Conservation (phyloP, 2,888 invertebrate species). For the Gibbula magus region DNA sequence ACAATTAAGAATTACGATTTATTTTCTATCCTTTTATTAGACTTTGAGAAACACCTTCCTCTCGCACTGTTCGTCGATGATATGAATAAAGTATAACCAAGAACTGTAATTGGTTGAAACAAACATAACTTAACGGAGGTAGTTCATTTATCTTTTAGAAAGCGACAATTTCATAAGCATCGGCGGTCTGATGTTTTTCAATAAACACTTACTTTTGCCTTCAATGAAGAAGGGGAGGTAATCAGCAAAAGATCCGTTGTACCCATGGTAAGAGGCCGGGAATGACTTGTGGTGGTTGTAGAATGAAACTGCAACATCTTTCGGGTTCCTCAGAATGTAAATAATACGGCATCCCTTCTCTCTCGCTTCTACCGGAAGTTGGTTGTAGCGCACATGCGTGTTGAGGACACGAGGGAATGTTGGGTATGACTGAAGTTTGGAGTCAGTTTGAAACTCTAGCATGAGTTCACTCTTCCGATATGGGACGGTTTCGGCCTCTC, state of each 20-base stretch:
- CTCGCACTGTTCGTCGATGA: no score
- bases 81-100: no score
- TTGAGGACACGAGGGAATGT: neutral
- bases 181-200: no score
- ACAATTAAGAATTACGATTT: no score
- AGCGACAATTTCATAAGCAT: no score
- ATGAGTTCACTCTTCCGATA: neutral
- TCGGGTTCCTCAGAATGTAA: constrained; percentile 34
- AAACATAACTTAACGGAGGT: no score
- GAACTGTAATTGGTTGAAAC: no score
- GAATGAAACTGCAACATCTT: constrained; percentile 34
- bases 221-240: neutral
- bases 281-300: constrained; percentile 32
- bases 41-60: no score
- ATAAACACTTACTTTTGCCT: neutral
- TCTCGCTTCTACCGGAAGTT: constrained; percentile 23
- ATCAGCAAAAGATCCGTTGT: neutral
- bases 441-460: neutral
- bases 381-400: constrained; percentile 14
- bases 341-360: constrained; percentile 25
- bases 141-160: no score
- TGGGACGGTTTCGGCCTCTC: neutral
- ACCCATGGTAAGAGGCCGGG: neutral
- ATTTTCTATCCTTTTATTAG: no score
- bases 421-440: neutral